Percentiles rank a stretch among this genome's conserved stretches.
These are phyloP conservation scores for Pipra filicauda DNA, from an alignment of 2,113 vertebrate species.

Conservation along the genomic window DNA sequence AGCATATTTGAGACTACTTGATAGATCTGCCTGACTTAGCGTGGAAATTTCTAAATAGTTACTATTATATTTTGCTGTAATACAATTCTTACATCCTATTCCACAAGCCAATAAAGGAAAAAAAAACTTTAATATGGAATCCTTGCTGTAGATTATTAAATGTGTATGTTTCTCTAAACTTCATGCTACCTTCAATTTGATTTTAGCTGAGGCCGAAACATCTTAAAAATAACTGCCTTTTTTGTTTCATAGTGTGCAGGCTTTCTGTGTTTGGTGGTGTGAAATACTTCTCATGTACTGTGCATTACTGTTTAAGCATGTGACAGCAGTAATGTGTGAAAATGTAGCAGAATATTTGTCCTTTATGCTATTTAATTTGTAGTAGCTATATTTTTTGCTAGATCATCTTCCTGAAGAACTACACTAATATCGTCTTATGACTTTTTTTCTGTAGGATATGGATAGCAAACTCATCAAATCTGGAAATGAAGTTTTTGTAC, in stretches of 20 bases:
- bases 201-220: neutral
- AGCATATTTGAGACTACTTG: neutral
- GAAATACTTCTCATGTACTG: neutral
- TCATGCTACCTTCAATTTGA: neutral
- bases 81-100: neutral
- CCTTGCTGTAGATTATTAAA: neutral
- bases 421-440: neutral
- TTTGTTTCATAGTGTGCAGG: neutral
- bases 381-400: neutral
- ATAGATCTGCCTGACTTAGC: neutral
- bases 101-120: neutral
- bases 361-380: neutral
- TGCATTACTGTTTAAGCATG: neutral
- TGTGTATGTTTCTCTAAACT: neutral
- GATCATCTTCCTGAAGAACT: neutral
- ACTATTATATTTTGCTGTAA: neutral
- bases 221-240: neutral
- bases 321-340: neutral
- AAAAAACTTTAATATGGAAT: neutral
- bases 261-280: neutral
- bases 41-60: neutral
- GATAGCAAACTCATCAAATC: constrained; percentile 41
- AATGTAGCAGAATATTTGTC: neutral
- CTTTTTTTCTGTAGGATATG: constrained; percentile 62
- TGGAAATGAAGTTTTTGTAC: constrained; percentile 54